These are phyloP conservation scores for Caprella mutica DNA, from an alignment of 2,888 invertebrate species.

Conservation along the genomic window DNA sequence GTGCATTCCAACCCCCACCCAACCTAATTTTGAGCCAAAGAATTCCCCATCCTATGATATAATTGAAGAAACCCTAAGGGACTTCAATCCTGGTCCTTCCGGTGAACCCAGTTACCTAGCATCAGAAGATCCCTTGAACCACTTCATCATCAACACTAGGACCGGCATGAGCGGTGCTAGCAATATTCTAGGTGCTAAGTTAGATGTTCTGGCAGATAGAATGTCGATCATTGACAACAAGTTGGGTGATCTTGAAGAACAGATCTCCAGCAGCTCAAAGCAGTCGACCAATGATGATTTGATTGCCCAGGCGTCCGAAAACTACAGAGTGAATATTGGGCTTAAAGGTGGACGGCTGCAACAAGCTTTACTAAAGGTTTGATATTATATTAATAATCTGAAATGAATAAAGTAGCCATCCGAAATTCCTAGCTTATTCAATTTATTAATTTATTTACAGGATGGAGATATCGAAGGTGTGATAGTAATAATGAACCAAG, in stretches of 20 bases:
- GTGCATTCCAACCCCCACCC: constrained; percentile 4
- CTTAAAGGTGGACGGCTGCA: constrained; percentile 1
- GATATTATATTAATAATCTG: no score
- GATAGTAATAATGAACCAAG: no score
- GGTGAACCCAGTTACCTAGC: no score
- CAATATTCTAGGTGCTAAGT: constrained; percentile 35
- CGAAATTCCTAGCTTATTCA: not conserved
- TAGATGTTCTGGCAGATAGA: constrained; percentile 67
- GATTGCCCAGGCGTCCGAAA: constrained; percentile 29
- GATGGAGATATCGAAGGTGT: constrained; percentile 4
- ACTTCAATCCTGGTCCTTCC: no score
- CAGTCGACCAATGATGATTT: constrained; percentile 24
- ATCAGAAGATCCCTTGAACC: not conserved
- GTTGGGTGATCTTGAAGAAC: constrained; percentile 62
- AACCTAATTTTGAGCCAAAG: no score
- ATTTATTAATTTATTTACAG: not conserved
- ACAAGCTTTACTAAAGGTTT: constrained; percentile 17
- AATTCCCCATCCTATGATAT: no score
- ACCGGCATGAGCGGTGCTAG: no score
- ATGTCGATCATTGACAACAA: constrained; percentile 57
- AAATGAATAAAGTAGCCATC: no score
- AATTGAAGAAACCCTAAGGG: no score
- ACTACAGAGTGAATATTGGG: constrained; percentile 21
- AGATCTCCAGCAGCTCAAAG: constrained; percentile 44
- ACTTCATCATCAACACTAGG: not conserved